A percentile compares a stretch with the other conserved stretches of the same genome.
These are phyloP conservation scores for Episyrphus balteatus DNA, from an alignment of 1,140 invertebrate genomes.

Conservation along the genomic window DNA sequence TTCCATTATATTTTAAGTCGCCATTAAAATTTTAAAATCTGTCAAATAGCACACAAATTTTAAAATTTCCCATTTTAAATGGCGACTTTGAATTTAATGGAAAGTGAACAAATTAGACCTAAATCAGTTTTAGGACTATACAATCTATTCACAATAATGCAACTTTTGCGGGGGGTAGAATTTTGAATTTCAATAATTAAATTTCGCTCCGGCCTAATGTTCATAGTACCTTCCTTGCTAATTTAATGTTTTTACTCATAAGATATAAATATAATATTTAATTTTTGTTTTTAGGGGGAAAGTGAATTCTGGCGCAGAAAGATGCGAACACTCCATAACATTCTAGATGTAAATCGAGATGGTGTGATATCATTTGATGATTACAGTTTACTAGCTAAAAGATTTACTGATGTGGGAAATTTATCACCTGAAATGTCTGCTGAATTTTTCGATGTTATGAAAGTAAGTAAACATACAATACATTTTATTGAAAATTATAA, in stretches of 20 bases:
- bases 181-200: neutral
- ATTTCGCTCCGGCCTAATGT: neutral
- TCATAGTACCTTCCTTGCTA: neutral
- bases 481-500: neutral
- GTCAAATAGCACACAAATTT: too few relatives aligned
- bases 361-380: slow-evolving; percentile 74
- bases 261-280: slow-evolving; percentile 1
- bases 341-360: slow-evolving; percentile 73
- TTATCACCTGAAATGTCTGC: slow-evolving; percentile 47
- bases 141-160: neutral
- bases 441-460: slow-evolving; percentile 55
- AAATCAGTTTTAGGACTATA: neutral
- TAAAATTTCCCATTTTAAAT: too few relatives aligned
- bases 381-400: slow-evolving; percentile 57
- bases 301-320: slow-evolving; percentile 81
- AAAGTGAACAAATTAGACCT: too few relatives aligned
- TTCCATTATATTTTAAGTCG: too few relatives aligned
- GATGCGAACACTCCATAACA: slow-evolving; percentile 71
- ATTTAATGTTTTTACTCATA: neutral
- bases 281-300: slow-evolving; percentile 47
- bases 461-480: slow-evolving; percentile 35
- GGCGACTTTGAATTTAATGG: too few relatives aligned
- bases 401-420: slow-evolving; percentile 62
- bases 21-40: too few relatives aligned
- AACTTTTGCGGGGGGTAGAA: too few relatives aligned